Conservation (phyloP, 2,888 invertebrate genomes). For the Maniola hyperantus region DNA sequence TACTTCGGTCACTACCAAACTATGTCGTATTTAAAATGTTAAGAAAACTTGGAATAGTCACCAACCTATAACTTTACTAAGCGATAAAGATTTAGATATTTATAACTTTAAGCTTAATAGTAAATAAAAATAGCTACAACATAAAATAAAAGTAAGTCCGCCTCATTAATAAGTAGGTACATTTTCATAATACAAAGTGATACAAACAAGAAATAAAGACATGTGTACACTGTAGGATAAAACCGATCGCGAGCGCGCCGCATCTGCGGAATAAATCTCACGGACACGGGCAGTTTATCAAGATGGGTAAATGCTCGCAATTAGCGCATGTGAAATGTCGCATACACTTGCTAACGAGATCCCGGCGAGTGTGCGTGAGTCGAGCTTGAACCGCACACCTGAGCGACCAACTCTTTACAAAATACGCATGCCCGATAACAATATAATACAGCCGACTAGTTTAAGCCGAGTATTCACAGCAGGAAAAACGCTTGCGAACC, state of each 20-base stretch:
- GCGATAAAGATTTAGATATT: too few species aligned
- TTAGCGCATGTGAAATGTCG: slow-evolving; percentile 81
- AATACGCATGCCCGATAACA: slow-evolving; percentile 23
- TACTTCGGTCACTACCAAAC: too few species aligned
- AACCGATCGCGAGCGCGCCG: slow-evolving; percentile 34
- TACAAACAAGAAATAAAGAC: slow-evolving; percentile 11
- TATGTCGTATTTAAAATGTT: too few species aligned
- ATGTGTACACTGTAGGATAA: slow-evolving; percentile 16
- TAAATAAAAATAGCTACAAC: neutral
- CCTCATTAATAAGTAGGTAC: neutral
- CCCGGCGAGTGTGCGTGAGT: slow-evolving; percentile 58
- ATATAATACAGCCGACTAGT: slow-evolving; percentile 18
- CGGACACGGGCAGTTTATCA: slow-evolving; percentile 71
- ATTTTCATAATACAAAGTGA: neutral
- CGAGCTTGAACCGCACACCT: slow-evolving; percentile 15
- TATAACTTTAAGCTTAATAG: too few species aligned
- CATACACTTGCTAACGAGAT: slow-evolving; percentile 79
- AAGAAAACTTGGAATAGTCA: too few species aligned
- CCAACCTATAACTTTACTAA: too few species aligned
- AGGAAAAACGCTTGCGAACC: neutral
- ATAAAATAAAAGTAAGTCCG: neutral
- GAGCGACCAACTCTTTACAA: slow-evolving; percentile 11
- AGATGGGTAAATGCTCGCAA: slow-evolving; percentile 80
- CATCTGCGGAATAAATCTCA: slow-evolving; percentile 57
- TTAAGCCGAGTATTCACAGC: slow-evolving; percentile 5